Base-by-base conservation (phyloP, 2,797 vertebrate genomes). In the Remorina albescens region DNA sequence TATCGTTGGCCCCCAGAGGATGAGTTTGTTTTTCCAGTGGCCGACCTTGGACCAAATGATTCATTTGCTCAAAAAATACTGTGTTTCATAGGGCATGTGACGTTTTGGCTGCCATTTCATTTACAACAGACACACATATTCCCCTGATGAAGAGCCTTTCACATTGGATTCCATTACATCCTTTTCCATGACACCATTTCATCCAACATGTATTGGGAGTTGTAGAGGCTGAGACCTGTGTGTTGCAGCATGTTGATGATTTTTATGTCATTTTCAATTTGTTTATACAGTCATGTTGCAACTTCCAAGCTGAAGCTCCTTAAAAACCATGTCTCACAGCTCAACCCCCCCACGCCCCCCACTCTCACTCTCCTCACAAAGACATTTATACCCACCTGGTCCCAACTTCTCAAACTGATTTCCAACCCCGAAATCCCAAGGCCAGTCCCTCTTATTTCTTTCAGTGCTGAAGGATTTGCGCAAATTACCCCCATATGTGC, bases 401-500 rank as follows among this genome's bases (percentile, higher is more conserved):
- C 72, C 65, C 62, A 78, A 55, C 59, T 63, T 57, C 66, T 84
- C 64, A 55, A 76, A 78, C 50, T 67, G 77, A 85, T 86, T 80
- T 86, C 50, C 66, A 85, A 74, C 62, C 72, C 80, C 64, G 8
- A 83, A 82, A 64, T 81, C 83, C 81, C 79, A 81, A 74, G 76
- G 76, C 77, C 66, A 25, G 26, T 36, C 16, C 58, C 71, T 55
- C 71, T 73, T 56, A 67, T 78, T 85, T 75, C 84, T 88, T 76
- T 86, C 76, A 76, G 75, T 63, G 78, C 64, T 50, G 53, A 88
- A 88, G 85, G 89, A 92, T 93, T 88, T 73, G 66, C 80, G 78
- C 88, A 92, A 93, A 95, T 90, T 66, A 87, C 76, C 86, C 92
- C 93, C 93, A 95, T 86, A 87, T 94, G 94, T 86, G 86, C 78